Evolutionary conservation across 2,888 invertebrate genomes (phyloP).

Genomic region (Lasioglossum vierecki): DNA sequence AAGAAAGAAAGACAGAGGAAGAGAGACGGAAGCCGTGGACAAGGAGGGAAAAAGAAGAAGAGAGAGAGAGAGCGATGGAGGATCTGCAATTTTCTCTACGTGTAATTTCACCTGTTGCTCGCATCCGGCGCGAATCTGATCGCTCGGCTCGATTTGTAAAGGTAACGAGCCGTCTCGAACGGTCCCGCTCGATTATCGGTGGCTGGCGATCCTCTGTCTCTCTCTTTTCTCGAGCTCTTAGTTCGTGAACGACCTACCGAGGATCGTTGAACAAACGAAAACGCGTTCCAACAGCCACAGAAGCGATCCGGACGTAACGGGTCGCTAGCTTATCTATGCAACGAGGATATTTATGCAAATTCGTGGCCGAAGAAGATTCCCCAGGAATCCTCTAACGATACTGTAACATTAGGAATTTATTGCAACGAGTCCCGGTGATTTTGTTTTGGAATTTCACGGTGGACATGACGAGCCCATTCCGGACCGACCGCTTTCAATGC

Average conservation of each 20-base stretch:
- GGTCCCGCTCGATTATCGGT: constrained; percentile 56
- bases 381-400: neutral
- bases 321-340: neutral
- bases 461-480: neutral
- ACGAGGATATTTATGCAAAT: neutral
- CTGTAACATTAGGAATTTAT: constrained; percentile 1
- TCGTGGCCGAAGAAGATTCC: neutral
- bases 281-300: neutral
- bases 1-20: neutral
- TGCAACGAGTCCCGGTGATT: neutral
- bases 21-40: constrained; percentile 14
- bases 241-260: constrained; percentile 5
- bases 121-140: constrained; percentile 75
- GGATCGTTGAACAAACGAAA: constrained; percentile 4
- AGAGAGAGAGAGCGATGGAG: constrained; percentile 30
- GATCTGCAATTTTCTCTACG: constrained; percentile 74
- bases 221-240: neutral
- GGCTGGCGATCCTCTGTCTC: constrained; percentile 25
- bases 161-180: constrained; percentile 68
- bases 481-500: neutral
- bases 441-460: neutral
- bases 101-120: constrained; percentile 78
- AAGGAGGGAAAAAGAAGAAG: constrained; percentile 19
- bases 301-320: neutral
- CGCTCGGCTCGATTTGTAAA: constrained; percentile 68